These are phyloP conservation scores for Orthonyx spaldingii DNA, from an alignment of 2,113 vertebrate genomes.

Conservation along the genomic window DNA sequence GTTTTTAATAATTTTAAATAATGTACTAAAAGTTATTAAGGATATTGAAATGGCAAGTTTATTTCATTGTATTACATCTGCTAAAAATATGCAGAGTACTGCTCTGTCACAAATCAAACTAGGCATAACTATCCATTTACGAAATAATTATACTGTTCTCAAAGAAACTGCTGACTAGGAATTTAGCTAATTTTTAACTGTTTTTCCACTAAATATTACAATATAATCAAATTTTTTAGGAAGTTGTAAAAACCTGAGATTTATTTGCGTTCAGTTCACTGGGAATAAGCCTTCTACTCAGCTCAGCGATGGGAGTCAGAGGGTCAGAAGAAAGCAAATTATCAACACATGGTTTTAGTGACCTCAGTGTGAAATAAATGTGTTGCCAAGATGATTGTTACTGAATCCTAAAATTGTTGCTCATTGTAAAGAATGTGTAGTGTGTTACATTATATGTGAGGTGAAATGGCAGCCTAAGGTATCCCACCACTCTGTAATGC, in stretches of 20 bases:
- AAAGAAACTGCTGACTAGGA: neutral
- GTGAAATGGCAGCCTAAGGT: neutral
- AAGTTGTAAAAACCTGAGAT: constrained; percentile 14
- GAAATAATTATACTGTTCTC: neutral
- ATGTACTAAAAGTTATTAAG: neutral
- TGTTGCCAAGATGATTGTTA: constrained; percentile 32
- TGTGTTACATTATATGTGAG: neutral
- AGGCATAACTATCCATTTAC: neutral
- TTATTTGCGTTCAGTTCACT: constrained; percentile 21
- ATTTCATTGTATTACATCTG: neutral
- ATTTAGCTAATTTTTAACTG: neutral
- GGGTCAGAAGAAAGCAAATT: constrained; percentile 44
- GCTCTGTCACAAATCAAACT: neutral
- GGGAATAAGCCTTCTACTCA: constrained; percentile 29
- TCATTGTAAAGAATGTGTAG: neutral
- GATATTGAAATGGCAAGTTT: neutral
- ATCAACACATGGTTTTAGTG: constrained; percentile 55
- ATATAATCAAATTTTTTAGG: neutral
- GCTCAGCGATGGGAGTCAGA: constrained; percentile 10
- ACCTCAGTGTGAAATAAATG: constrained; percentile 4
- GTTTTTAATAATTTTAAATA: neutral
- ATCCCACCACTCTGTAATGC: neutral
- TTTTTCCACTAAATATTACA: neutral
- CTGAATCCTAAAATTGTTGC: neutral
- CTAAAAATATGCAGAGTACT: neutral